Conservation (phyloP, 2,113 vertebrate genomes). For the Lanius ludovicianus region DNA sequence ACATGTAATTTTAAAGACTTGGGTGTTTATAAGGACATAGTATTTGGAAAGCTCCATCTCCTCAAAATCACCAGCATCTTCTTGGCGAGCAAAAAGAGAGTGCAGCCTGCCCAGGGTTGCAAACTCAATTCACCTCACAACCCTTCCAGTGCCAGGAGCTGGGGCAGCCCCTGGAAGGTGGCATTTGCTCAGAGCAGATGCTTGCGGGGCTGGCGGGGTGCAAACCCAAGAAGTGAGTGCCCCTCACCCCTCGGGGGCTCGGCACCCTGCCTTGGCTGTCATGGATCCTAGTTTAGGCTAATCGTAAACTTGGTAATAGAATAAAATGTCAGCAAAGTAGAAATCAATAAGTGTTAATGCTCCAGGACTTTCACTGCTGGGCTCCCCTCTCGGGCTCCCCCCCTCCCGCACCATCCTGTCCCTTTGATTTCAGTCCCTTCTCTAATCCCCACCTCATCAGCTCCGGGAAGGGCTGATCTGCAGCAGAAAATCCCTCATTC, state of each 20-base stretch:
- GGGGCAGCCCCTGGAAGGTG: background rate
- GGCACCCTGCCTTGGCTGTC: background rate
- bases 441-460: slow-evolving; percentile 84
- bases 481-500: slow-evolving; percentile 83
- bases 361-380: slow-evolving; percentile 71
- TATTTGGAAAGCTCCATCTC: background rate
- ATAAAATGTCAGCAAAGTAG: slow-evolving; percentile 71
- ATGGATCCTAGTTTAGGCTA: slow-evolving; percentile 44
- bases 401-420: slow-evolving; percentile 50
- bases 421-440: slow-evolving; percentile 71
- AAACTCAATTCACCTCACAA: background rate
- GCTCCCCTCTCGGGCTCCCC: background rate
- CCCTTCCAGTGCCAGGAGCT: background rate
- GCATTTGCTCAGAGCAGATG: background rate
- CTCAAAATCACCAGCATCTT: background rate
- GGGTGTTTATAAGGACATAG: background rate
- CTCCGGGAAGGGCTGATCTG: slow-evolving; percentile 79
- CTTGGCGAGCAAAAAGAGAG: background rate
- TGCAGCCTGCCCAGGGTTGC: accelerated
- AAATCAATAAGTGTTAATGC: slow-evolving; percentile 71
- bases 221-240: background rate
- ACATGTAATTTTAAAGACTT: background rate
- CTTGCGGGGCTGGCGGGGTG: background rate
- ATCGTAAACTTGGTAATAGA: slow-evolving; percentile 75
- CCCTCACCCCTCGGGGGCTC: background rate